A percentile compares a stretch with the other conserved stretches of the same genome.
phyloP scores from a whole-genome alignment of 2,113 vertebrate genomes.

The Pygoscelis antarcticus region DNA sequence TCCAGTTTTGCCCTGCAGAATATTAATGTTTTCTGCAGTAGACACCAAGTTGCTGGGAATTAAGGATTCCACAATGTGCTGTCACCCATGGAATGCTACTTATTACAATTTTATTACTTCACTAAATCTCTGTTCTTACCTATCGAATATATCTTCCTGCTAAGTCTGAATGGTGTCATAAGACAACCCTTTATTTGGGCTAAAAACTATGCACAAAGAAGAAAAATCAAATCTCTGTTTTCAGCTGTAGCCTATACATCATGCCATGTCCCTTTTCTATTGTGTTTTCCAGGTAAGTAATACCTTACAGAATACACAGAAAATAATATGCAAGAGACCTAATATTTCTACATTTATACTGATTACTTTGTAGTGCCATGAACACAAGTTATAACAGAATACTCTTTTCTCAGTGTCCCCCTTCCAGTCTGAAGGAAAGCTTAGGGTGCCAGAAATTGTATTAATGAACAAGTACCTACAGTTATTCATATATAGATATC shows the following conservation, averaged over 20 bases:
- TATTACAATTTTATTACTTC: background rate
- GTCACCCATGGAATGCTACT: background rate
- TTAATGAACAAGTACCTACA: background rate
- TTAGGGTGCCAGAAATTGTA: background rate
- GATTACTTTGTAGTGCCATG: background rate
- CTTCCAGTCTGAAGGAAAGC: background rate
- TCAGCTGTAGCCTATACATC: background rate
- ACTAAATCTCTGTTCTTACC: background rate
- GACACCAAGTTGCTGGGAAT: background rate
- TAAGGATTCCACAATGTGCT: background rate
- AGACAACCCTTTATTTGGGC: background rate
- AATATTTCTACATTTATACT: background rate
- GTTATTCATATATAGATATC: background rate
- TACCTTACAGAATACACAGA: background rate
- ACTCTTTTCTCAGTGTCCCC: background rate
- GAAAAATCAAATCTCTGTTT: background rate
- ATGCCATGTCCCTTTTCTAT: background rate
- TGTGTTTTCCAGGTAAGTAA: background rate
- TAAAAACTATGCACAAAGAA: background rate
- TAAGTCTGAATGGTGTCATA: background rate
- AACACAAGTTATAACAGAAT: background rate
- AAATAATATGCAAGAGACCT: background rate
- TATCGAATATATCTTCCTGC: background rate
- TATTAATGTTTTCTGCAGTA: background rate
- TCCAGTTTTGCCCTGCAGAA: background rate